Evolutionary conservation across 2,113 vertebrate genomes (phyloP).

Genomic region (Plecotus auritus): DNA sequence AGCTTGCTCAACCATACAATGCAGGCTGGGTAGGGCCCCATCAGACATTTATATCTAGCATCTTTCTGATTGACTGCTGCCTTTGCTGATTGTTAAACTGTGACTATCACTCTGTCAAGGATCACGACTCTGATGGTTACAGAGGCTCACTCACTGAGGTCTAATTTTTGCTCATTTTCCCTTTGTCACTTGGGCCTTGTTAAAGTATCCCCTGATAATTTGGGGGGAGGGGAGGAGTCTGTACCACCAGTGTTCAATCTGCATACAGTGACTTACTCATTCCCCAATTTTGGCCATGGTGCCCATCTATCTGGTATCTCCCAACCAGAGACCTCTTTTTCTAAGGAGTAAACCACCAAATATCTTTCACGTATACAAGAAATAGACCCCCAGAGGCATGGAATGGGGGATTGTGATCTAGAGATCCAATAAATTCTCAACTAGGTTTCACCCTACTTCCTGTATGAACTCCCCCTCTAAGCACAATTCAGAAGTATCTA

Average conservation of each 20-base stretch:
- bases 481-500: background rate
- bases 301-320: background rate
- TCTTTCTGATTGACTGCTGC: background rate
- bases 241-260: background rate
- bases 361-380: background rate
- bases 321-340: background rate
- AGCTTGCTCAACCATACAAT: background rate
- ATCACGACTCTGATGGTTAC: background rate
- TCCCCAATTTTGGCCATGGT: background rate
- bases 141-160: background rate
- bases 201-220: background rate
- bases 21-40: background rate
- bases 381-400: background rate
- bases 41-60: background rate
- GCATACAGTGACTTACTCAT: background rate
- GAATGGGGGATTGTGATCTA: background rate
- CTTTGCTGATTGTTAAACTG: background rate
- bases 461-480: background rate
- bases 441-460: background rate
- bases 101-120: background rate
- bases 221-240: rapidly evolving
- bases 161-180: background rate
- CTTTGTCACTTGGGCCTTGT: background rate
- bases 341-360: background rate
- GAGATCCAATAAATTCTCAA: background rate